Evolutionary conservation across 2,113 vertebrate genomes (phyloP), one percentile per base, ranked within the genome.

Genomic region (Macrotis lagotis): DNA sequence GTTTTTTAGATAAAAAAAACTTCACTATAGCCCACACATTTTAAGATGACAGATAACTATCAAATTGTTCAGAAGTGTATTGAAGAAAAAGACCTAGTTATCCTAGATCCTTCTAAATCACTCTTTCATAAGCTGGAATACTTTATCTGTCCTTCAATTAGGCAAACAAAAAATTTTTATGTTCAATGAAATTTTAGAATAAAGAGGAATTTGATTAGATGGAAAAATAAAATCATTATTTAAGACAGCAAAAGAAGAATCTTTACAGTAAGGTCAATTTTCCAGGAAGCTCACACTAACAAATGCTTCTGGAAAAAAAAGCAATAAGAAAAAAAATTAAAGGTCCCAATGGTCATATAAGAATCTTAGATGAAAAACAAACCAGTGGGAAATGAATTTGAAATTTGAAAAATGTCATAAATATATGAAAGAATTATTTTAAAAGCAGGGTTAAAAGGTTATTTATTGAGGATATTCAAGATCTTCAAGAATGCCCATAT

Each of bases 11-110:
- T 44, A 44, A 44, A 1, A 16, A 10, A 12, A 37, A 14, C 66
- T 9, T 0, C 47, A 50, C 8, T 0, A 12, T 83, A 53, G 4
- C 2, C 31, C 28, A 8, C 0, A 83, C 1, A 25, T 31, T n/a
- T 14, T 49, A 74, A 8, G 28, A n/a, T 1, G 24, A 8, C 48
- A 48, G 83, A 22, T 9, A 28, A 28, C 66, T n/a, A 0, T 44
- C 31, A 1, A 4, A 19, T 4, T 0, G 0, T 7, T 44, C 51
- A 50, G 44, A 12, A 51, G 25, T 10, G 44, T 24, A 25, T 8
- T 3, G 37, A 28, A 31, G 1, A 31, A 8, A 48, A 6, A 3
- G 19, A 37, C 44, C 51, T 2, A 2, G 25, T 49, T 19, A 16
- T 9, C 25, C 26, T 49, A 5, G 19, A 74, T 19, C 47, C 37